Conservation (phyloP, 2,797 vertebrate species). For the Salarias fasciatus region DNA sequence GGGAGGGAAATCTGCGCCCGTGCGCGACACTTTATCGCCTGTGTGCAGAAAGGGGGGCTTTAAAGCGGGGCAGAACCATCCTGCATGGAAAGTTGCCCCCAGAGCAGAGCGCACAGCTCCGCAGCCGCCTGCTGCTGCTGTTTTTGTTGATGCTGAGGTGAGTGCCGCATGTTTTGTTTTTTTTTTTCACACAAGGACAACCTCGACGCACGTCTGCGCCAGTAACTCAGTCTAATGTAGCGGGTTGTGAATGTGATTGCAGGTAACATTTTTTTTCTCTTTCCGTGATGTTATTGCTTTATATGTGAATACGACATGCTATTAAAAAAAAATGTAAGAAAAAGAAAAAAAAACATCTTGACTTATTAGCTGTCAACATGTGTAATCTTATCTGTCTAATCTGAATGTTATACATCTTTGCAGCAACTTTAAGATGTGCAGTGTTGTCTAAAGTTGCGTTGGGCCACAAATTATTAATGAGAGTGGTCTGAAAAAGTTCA, state of each 20-base stretch:
- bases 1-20: neutral
- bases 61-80: slow-evolving; percentile 7
- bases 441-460: slow-evolving; percentile 36
- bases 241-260: too few relatives aligned
- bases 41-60: neutral
- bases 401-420: neutral
- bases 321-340: too few relatives aligned
- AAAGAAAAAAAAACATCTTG: too few relatives aligned
- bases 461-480: slow-evolving; percentile 46
- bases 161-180: slow-evolving; percentile 62
- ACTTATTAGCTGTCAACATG: neutral
- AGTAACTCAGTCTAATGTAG: too few relatives aligned
- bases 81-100: slow-evolving; percentile 63
- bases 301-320: too few relatives aligned
- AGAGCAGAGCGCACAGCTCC: slow-evolving; percentile 47
- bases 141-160: slow-evolving; percentile 68
- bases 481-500: slow-evolving; percentile 16
- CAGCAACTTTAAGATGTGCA: slow-evolving; percentile 23
- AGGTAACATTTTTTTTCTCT: neutral
- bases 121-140: slow-evolving; percentile 56
- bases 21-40: too few relatives aligned
- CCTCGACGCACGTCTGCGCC: neutral
- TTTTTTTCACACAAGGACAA: slow-evolving; percentile 8
- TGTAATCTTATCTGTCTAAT: too few relatives aligned
- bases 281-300: too few relatives aligned